These are phyloP conservation scores for Platynereis dumerilii DNA, from an alignment of 2,888 invertebrate species.

Conservation along the genomic window DNA sequence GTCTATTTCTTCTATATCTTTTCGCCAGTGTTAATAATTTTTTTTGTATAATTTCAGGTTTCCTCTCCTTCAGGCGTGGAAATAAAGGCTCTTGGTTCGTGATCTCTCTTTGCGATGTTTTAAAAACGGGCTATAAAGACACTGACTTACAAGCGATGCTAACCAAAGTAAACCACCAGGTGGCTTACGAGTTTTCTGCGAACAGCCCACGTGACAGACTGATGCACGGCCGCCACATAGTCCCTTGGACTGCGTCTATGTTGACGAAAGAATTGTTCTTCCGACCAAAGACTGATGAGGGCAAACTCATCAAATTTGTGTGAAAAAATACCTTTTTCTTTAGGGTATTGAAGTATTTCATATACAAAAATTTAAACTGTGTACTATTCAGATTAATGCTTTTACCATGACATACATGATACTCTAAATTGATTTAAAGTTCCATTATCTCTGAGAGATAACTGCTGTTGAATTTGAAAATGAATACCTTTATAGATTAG, in stretches of 20 bases:
- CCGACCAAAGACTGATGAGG: slow-evolving; percentile 36
- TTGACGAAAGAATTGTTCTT: slow-evolving; percentile 69
- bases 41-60: too few relatives aligned
- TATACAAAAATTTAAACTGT: too few relatives aligned
- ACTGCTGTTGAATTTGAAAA: too few relatives aligned
- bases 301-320: background rate
- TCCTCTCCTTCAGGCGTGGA: background rate
- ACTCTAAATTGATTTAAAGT: too few relatives aligned
- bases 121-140: slow-evolving; percentile 47
- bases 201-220: slow-evolving; percentile 46
- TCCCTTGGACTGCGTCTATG: slow-evolving; percentile 90
- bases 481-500: too few relatives aligned
- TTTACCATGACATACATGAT: too few relatives aligned
- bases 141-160: slow-evolving; percentile 46
- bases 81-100: slow-evolving; percentile 58
- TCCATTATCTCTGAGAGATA: too few relatives aligned
- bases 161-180: slow-evolving; percentile 54
- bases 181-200: slow-evolving; percentile 55
- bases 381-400: too few relatives aligned
- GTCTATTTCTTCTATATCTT: too few relatives aligned
- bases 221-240: slow-evolving; percentile 80
- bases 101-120: slow-evolving; percentile 49
- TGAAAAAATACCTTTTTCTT: too few relatives aligned
- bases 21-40: too few relatives aligned
- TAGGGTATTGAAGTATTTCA: too few relatives aligned